These are phyloP conservation scores for Dastarcus helophoroides DNA, from an alignment of 2,888 invertebrate genomes.

Conservation along the genomic window DNA sequence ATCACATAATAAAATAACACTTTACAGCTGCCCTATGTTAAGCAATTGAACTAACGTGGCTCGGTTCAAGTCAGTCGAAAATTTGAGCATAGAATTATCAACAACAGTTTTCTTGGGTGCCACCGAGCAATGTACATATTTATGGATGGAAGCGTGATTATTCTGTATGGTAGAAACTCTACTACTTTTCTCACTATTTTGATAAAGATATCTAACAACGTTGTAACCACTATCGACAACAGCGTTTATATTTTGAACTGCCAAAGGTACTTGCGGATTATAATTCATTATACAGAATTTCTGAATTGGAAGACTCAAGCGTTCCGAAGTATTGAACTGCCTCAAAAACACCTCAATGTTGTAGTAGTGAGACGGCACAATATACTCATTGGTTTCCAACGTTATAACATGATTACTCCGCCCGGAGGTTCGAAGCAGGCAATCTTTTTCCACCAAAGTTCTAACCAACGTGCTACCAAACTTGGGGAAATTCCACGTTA, in stretches of 20 bases:
- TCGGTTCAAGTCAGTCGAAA: conserved; percentile 30
- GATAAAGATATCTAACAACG: conserved; percentile 24
- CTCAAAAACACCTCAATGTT: conserved; percentile 43
- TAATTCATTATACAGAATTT: conserved; percentile 29
- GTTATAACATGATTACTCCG: conserved; percentile 44
- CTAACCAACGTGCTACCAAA: conserved; percentile 33
- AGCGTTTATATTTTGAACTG: conserved; percentile 29
- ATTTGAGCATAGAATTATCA: conserved; percentile 28
- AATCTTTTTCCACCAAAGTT: conserved; percentile 52
- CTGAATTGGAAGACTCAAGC: conserved; percentile 28
- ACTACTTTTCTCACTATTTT: conserved; percentile 19
- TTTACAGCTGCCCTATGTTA: no score
- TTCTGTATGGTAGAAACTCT: conserved; percentile 20
- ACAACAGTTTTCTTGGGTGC: conserved; percentile 21
- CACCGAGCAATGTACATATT: conserved; percentile 27
- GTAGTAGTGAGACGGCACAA: conserved; percentile 48
- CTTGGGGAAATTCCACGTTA: conserved; percentile 56
- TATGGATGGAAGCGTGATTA: conserved; percentile 28
- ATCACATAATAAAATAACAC: no score
- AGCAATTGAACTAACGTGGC: conserved; percentile 31
- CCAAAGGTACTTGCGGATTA: conserved; percentile 26
- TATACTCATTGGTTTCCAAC: conserved; percentile 53
- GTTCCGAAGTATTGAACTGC: conserved; percentile 33
- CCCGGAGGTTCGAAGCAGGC: conserved; percentile 44
- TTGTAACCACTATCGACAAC: conserved; percentile 25